Percentiles rank a stretch among this genome's conserved stretches.
Conservation (phyloP, 1,140 invertebrate genomes). For the Hermatobates lingyangjiaoensis region DNA sequence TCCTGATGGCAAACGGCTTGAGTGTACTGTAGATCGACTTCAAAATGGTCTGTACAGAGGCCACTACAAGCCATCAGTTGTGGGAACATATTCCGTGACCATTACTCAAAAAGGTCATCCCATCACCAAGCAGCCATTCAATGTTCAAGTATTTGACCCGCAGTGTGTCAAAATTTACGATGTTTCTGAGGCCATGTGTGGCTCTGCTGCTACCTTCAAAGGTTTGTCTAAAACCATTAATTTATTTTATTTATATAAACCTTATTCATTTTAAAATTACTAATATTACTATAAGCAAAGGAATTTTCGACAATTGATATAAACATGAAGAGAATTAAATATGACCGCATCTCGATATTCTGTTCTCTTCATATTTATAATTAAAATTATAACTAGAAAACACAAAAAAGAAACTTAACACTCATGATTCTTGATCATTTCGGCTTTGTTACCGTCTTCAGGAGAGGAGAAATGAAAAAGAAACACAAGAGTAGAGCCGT, state of each 20-base stretch:
- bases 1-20: slow-evolving; percentile 35
- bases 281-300: neutral
- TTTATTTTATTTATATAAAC: no score
- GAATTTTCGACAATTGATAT: no score
- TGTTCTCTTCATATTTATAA: no score
- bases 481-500: no score
- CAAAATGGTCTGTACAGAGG: slow-evolving; percentile 31
- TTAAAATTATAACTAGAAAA: no score
- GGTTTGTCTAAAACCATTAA: slow-evolving; percentile 27
- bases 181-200: slow-evolving; percentile 58
- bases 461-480: no score
- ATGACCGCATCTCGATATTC: no score
- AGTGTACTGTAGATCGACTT: slow-evolving; percentile 28
- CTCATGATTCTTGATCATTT: no score
- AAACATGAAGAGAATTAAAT: no score
- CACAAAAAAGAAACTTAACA: no score
- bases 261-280: neutral
- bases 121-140: slow-evolving; percentile 38
- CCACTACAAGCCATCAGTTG: slow-evolving; percentile 34
- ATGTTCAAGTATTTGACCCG: slow-evolving; percentile 72
- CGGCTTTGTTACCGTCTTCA: no score
- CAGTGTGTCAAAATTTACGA: slow-evolving; percentile 56
- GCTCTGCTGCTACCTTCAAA: slow-evolving; percentile 59
- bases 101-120: slow-evolving; percentile 27
- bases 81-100: slow-evolving; percentile 39